Conservation (phyloP, 2,888 invertebrate species). For the Scotopteryx bipunctaria region DNA sequence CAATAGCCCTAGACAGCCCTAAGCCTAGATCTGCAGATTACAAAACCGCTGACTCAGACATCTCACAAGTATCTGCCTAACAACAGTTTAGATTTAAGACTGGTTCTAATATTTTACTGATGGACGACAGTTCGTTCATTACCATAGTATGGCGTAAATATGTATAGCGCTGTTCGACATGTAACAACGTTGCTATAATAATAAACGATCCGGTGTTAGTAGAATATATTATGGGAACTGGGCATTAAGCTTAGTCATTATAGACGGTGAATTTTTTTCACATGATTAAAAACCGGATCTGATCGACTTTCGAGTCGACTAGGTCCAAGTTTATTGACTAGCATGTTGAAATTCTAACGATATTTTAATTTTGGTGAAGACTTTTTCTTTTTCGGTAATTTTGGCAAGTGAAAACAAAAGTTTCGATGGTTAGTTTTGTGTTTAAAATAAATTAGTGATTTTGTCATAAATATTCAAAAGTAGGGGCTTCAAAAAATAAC, state of each 20-base stretch:
- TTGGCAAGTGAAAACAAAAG: not conserved
- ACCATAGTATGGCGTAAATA: no score
- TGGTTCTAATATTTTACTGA: no score
- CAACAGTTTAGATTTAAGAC: conserved; percentile 20
- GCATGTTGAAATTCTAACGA: not conserved
- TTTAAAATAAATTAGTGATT: no score
- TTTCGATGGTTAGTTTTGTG: no score
- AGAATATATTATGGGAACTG: no score
- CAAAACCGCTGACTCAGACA: conserved; percentile 17
- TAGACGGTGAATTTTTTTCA: conserved; percentile 22
- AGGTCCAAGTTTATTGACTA: conserved; percentile 13
- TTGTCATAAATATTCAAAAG: no score
- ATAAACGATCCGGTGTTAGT: no score
- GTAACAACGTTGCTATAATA: no score
- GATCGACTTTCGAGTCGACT: conserved; percentile 12
- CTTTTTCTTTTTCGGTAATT: not conserved
- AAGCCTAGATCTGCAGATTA: conserved; percentile 19
- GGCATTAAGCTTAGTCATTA: no score
- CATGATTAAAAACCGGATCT: conserved; percentile 17
- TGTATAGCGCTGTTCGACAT: no score
- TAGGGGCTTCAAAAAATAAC: no score
- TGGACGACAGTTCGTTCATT: no score
- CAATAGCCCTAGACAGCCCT: conserved; percentile 15
- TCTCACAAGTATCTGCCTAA: conserved; percentile 9
- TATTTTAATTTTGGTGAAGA: not conserved